Evolutionary conservation across 2,113 vertebrate genomes (phyloP), one percentile per base, ranked within the genome.

Genomic region (Camelus bactrianus): DNA sequence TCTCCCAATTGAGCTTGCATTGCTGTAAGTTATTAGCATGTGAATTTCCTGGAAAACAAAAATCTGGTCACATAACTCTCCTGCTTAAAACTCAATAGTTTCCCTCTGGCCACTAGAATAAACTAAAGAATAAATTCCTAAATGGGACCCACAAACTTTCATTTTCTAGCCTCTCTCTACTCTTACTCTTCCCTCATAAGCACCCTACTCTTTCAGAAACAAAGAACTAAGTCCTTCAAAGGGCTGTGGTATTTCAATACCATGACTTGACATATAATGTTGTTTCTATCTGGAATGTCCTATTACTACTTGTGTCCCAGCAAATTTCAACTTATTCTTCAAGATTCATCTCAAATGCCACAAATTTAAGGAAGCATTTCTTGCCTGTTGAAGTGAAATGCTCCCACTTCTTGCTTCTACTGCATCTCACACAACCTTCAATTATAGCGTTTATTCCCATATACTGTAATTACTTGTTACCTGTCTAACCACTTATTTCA

Each of bases 401-500:
- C 15, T 84, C 38, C 72, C 38, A 52, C 35, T 67, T 92, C 69
- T 73, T 94, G 67, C 26, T 91, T 97, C 35, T 50, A 90, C 3
- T 88, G 69, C n/a, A 70, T 91, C 32, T 79, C 65, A 69, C 4
- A 79, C 35, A 94, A 89, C 10, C 24, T 73, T 91, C 58, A 93
- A 89, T 95, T 82, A 93, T 3, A 94, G 38, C 42, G 24, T 91
- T 94, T 60, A 93, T 48, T 88, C 35, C 28, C 77, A 46, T 54
- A 56, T 6, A 77, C 90, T 79, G 9, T 79, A 89, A 96, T 76
- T 94, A 58, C 79, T 94, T 89, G 54, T 80, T 88, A n/a, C 70
- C 50, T 92, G 22, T 90, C 72, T 92, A 95, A 85, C 73, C 20
- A 96, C 83, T 35, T 67, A 72, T 76, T 84, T 93, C 76, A 92